These are phyloP conservation scores for Heliconius hermathena DNA, from an alignment of 1,140 invertebrate genomes.

Conservation along the genomic window DNA sequence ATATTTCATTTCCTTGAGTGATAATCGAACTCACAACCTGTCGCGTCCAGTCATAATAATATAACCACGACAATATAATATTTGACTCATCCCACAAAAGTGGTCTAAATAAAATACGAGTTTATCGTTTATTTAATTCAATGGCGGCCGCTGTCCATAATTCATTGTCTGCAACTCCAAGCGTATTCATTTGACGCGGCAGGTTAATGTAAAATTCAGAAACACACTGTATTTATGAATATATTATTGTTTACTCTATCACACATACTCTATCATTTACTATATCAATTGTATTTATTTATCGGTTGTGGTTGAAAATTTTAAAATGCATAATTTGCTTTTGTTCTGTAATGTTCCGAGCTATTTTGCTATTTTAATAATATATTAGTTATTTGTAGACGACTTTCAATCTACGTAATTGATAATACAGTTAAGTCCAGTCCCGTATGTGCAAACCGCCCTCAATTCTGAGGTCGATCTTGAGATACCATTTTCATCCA, in stretches of 20 bases:
- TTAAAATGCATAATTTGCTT: background rate
- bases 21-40: too few relatives aligned
- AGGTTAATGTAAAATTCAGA: constrained; percentile 50
- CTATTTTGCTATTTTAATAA: background rate
- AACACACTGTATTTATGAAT: constrained; percentile 45
- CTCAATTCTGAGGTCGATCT: too few relatives aligned
- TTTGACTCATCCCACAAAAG: background rate
- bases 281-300: constrained; percentile 35
- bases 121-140: constrained; percentile 41
- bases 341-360: background rate
- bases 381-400: background rate
- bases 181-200: constrained; percentile 44
- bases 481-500: too few relatives aligned
- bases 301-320: constrained; percentile 19
- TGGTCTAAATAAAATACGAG: constrained; percentile 11
- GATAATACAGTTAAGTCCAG: too few relatives aligned
- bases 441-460: too few relatives aligned
- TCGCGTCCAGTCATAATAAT: too few relatives aligned
- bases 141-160: constrained; percentile 43
- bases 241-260: constrained; percentile 48
- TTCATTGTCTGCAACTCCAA: constrained; percentile 38
- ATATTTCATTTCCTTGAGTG: too few relatives aligned
- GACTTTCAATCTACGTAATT: too few relatives aligned
- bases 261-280: constrained; percentile 42
- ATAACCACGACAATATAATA: too few relatives aligned